These are phyloP conservation scores for Drosophila tristis DNA, from an alignment of 1,140 invertebrate genomes.

Conservation along the genomic window DNA sequence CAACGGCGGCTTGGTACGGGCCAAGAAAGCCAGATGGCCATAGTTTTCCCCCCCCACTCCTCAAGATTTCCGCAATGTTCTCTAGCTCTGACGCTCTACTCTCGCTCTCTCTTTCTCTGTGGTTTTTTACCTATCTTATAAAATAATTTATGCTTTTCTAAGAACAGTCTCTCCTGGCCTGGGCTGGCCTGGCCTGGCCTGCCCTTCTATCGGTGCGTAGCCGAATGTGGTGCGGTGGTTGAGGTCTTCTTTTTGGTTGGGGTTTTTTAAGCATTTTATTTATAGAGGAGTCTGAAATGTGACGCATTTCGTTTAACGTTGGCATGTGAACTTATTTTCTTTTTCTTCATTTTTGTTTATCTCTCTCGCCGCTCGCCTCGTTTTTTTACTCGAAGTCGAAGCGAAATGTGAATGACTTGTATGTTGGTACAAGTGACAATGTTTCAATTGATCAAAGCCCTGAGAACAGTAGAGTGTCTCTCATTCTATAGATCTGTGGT, in stretches of 20 bases:
- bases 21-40: slow-evolving; percentile 45
- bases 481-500: too few species aligned
- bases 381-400: slow-evolving; percentile 12
- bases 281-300: slow-evolving; percentile 52
- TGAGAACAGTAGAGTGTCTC: too few species aligned
- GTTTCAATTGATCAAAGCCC: slow-evolving; percentile 37
- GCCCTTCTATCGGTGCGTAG: slow-evolving; percentile 31
- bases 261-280: slow-evolving; percentile 54
- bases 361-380: too few species aligned
- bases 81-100: not conserved
- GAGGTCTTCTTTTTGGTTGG: slow-evolving; percentile 23
- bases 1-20: slow-evolving; percentile 33
- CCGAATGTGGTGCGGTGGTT: not conserved
- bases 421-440: slow-evolving; percentile 55
- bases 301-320: slow-evolving; percentile 54
- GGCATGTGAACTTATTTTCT: slow-evolving; percentile 6
- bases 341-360: slow-evolving; percentile 2
- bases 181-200: slow-evolving; percentile 7
- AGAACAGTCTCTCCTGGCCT: slow-evolving; percentile 31
- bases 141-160: slow-evolving; percentile 63
- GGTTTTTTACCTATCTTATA: slow-evolving; percentile 40
- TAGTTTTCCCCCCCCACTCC: slow-evolving; percentile 5
- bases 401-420: slow-evolving; percentile 53
- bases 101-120: not conserved
- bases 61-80: slow-evolving; percentile 44